Base-by-base conservation (phyloP, 2,797 vertebrate genomes). In the Clarias laeviceps region DNA sequence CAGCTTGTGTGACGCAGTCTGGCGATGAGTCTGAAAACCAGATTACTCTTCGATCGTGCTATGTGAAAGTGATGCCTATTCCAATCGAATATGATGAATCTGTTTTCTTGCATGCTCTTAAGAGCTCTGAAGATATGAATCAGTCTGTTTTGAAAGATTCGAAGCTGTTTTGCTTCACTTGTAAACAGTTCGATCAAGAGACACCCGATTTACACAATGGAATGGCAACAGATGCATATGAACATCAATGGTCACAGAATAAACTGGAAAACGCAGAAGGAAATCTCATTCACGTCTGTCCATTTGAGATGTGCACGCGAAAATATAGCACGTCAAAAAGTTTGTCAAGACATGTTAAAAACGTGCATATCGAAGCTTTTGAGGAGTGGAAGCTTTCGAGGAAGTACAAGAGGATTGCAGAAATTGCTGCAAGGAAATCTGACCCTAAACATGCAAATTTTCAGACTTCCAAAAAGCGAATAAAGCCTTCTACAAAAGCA, bases 321-420 rank as follows among this genome's bases (percentile, higher is more conserved):
- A 96, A 96, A 0, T 99, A 99, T 88, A 99, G 98, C 91, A 99
- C 98, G 3, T 97, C 97, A 76, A 98, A 99, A 91, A 99, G 98
- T 93, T 96, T 99, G 90, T 98, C 97, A 20, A 96, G 99, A 89
- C 98, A 99, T 78, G 98, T 99, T 92, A 99, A 99, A 92, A 97
- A 98, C 86, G 96, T 97, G 57, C 98, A 99, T 88, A 97, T 98
- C 24, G 97, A 99, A 90, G 97, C 98, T 86, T 99, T 99, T 54
- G 96, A 97, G 87, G 95, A 96, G 88, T 98, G 98, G 96, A 99
- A 99, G 93, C 93, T 97, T 88, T 96, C 98, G 34, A 96, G 96
- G 87, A 99, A 96, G 88, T 98, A 95, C 78, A 99, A 97, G 93
- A 97, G 96, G 93, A 96, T 96, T 7, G 95, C 95, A 73, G 97